Evolutionary conservation across 2,888 invertebrate species (phyloP).

Genomic region (Lymantria dispar): DNA sequence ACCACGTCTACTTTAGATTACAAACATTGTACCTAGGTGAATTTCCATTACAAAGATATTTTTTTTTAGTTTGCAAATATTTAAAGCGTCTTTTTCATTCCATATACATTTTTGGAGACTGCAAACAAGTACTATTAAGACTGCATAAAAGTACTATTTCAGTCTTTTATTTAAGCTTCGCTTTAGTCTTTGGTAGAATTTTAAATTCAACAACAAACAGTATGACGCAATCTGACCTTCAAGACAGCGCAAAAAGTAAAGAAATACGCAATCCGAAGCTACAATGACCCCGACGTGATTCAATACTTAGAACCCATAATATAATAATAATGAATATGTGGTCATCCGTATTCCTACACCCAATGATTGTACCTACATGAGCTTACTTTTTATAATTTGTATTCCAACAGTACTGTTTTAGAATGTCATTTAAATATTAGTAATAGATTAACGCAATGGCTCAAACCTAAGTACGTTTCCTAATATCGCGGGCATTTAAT

Average conservation of each 20-base stretch:
- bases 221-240: conserved; percentile 60
- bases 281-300: conserved; percentile 53
- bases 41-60: too few species aligned
- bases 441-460: not conserved
- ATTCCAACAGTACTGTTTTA: not conserved
- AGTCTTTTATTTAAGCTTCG: too few species aligned
- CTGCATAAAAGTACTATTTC: too few species aligned
- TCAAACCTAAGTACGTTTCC: not conserved
- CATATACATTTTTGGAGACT: too few species aligned
- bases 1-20: too few species aligned
- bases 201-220: conserved; percentile 26
- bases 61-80: too few species aligned
- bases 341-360: conserved; percentile 17
- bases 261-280: conserved; percentile 44
- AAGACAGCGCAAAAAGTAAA: conserved; percentile 47
- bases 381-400: not conserved
- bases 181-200: conserved; percentile 4
- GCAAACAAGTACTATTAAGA: too few species aligned
- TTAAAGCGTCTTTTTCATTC: too few species aligned
- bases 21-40: too few species aligned
- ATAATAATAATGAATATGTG: conserved; percentile 19
- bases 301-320: conserved; percentile 41
- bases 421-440: not conserved
- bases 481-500: conserved; percentile 19
- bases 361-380: not conserved